Percentiles rank a stretch among this genome's conserved stretches.
Conservation (phyloP, 2,888 invertebrate species). For the Acleris emargana region DNA sequence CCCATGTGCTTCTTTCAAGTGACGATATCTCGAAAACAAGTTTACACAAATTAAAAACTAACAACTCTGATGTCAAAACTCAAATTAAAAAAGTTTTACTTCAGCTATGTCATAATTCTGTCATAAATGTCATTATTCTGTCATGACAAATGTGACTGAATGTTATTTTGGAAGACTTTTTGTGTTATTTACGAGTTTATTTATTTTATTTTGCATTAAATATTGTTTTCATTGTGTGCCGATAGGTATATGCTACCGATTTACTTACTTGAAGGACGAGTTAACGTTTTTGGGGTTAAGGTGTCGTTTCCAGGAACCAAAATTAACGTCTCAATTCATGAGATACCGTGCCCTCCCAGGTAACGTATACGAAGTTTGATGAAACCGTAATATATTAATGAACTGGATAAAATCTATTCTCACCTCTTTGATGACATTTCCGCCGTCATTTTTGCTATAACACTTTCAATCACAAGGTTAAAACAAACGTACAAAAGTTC, state of each 20-base stretch:
- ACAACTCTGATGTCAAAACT: no score
- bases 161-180: no score
- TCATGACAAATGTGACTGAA: no score
- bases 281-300: conserved; percentile 16
- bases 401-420: conserved; percentile 47
- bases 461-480: conserved; percentile 52
- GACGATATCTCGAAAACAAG: no score
- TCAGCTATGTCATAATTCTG: no score
- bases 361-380: conserved; percentile 7
- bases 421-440: conserved; percentile 81
- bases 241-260: neutral
- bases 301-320: conserved; percentile 10
- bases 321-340: conserved; percentile 33
- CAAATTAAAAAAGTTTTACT: no score
- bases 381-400: conserved; percentile 18
- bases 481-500: conserved; percentile 55
- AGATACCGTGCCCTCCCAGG: conserved; percentile 25
- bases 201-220: no score
- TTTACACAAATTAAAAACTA: no score
- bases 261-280: neutral
- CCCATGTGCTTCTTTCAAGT: no score
- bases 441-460: conserved; percentile 65
- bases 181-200: no score
- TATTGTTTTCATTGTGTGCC: conserved; percentile 3
- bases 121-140: no score